A percentile compares a stretch with the other conserved stretches of the same genome.
These are phyloP conservation scores for Smittia aterrima DNA, from an alignment of 2,888 invertebrate genomes.

Conservation along the genomic window DNA sequence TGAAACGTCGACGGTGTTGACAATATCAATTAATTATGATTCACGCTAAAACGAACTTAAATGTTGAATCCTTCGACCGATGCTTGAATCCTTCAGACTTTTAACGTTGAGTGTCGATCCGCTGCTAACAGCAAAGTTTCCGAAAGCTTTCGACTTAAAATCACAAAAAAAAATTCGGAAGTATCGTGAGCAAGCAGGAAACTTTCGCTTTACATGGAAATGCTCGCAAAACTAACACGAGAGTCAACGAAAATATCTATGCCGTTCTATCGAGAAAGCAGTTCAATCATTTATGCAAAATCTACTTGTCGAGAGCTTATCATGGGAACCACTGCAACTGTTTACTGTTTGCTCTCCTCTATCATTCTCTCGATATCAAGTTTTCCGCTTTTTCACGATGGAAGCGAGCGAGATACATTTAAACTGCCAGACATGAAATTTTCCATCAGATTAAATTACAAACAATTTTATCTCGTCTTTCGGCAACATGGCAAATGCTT, in stretches of 20 bases:
- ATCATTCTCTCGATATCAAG: conserved; percentile 1
- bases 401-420: neutral
- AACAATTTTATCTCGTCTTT: conserved; percentile 20
- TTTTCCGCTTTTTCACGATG: neutral
- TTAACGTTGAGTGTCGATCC: no score
- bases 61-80: no score
- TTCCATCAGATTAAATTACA: conserved; percentile 38
- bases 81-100: no score
- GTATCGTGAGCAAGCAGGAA: neutral
- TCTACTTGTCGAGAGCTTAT: conserved; percentile 31
- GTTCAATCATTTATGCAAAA: conserved; percentile 40
- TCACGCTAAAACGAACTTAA: neutral
- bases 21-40: neutral
- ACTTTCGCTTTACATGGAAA: neutral
- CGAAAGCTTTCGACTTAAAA: neutral
- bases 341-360: neutral
- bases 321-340: conserved; percentile 35
- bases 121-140: neutral
- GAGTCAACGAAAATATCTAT: neutral
- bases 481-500: conserved; percentile 14
- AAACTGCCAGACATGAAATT: conserved; percentile 2
- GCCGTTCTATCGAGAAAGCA: conserved; percentile 14
- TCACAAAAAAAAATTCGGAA: neutral
- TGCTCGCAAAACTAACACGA: conserved; percentile 10
- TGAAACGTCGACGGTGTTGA: neutral